Evolutionary conservation across 2,113 vertebrate species (phyloP), one percentile per base, ranked within the genome.

Genomic region (Leuciscus idus): DNA sequence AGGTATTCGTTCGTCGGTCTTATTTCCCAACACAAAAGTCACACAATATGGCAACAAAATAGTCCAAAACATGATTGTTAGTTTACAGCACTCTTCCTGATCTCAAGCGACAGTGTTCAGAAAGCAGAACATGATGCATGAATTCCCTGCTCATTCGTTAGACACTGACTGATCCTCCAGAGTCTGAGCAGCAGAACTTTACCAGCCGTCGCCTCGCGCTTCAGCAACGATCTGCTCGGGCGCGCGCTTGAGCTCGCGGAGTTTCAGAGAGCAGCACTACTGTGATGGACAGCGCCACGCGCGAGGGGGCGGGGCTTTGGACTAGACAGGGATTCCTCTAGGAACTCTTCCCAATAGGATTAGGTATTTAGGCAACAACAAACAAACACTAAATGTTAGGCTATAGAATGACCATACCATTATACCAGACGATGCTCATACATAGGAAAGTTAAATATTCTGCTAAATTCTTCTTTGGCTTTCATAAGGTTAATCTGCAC

Each of bases 21-120:
- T 91, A 91, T 92, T 93, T 39, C 92, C 92, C 21, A 92, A 77
- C 19, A 91, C 91, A 81, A 91, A 92, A 83, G 90, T 90, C 7
- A 93, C 79, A 43, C 94, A 90, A 83, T 92, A 84, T 12, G 91
- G 90, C 10, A 95, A 48, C 81, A 95, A 82, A n/a, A 90, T 85
- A 84, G 91, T 86, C 94, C 92, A 93, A 84, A 95, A 90, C 94
- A 95, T 94, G 93, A 80, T 88, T 93, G 91, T 87, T 84, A 87
- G 80, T 46, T 61, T 81, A 26, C 28, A 55, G 80, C 85, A 86
- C 87, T 84, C 85, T 90, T 89, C 88, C 89, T 89, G 87, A 84
- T 78, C 75, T 64, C 85, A 90, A 46, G 50, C 59, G 79, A 81
- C 46, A n/a, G 75, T 76, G 39, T 68, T 62, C 13, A 81, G 46